These are phyloP conservation scores for Falco peregrinus DNA, from an alignment of 2,797 vertebrate species.

Conservation along the genomic window DNA sequence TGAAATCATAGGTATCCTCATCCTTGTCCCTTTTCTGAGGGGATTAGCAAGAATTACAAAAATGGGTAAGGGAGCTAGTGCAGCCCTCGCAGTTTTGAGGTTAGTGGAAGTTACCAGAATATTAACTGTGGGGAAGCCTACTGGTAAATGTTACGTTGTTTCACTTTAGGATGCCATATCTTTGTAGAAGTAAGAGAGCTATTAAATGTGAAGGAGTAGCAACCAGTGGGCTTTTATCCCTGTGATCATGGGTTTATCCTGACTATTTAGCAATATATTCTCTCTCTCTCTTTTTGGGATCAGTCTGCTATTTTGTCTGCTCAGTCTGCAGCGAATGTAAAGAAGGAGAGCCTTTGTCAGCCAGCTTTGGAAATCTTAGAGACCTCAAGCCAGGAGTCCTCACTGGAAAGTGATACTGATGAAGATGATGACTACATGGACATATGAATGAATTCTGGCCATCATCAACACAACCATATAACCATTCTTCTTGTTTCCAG, in stretches of 20 bases:
- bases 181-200: neutral
- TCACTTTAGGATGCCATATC: neutral
- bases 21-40: neutral
- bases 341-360: slow-evolving; percentile 95
- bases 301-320: slow-evolving; percentile 98
- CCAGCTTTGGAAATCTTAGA: slow-evolving; percentile 96
- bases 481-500: slow-evolving; percentile 41
- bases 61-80: neutral
- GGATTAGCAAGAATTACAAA: neutral
- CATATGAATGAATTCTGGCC: slow-evolving; percentile 75
- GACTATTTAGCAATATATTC: slow-evolving; percentile 60
- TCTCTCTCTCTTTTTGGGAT: slow-evolving; percentile 60
- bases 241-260: slow-evolving; percentile 52
- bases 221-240: slow-evolving; percentile 52
- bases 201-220: slow-evolving; percentile 26
- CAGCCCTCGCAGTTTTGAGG: neutral
- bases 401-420: slow-evolving; percentile 96
- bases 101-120: neutral
- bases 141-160: neutral
- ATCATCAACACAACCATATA: slow-evolving; percentile 52
- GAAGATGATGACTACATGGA: slow-evolving; percentile 97
- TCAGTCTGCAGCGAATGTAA: slow-evolving; percentile 97
- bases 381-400: slow-evolving; percentile 98
- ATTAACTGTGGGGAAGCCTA: slow-evolving; percentile 10
- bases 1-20: neutral